Conservation (phyloP, 2,113 vertebrate genomes). For the Salminus brasiliensis region DNA sequence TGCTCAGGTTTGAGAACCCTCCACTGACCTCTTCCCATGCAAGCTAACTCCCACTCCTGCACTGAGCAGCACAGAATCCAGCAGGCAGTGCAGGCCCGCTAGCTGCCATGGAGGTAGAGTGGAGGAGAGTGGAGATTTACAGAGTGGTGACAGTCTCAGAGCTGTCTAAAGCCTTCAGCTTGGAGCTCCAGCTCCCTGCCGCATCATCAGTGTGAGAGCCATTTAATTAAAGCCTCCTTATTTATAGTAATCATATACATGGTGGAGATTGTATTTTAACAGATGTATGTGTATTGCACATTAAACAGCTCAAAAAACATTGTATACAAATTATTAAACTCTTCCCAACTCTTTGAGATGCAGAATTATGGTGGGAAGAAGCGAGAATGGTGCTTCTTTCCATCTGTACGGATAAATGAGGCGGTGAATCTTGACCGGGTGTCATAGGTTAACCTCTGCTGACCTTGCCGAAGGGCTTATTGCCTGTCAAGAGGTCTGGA, state of each 20-base stretch:
- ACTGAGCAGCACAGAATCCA: conserved; percentile 4
- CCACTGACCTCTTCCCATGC: conserved; percentile 47
- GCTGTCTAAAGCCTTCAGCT: conserved; percentile 36
- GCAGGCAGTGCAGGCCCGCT: conserved; percentile 8
- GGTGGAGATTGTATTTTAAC: conserved; percentile 26
- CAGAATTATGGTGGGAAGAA: conserved; percentile 16
- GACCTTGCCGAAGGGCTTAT: conserved; percentile 40
- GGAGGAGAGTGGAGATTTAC: conserved; percentile 39
- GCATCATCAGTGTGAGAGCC: conserved; percentile 26
- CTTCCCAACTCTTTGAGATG: neutral
- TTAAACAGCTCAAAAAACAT: neutral
- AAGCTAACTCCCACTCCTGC: conserved; percentile 42
- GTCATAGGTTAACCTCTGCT: conserved; percentile 60
- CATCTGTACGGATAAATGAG: conserved; percentile 44
- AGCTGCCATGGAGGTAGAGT: conserved; percentile 21
- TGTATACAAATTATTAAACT: conserved; percentile 17
- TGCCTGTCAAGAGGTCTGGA: conserved; percentile 60
- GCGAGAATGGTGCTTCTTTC: conserved; percentile 40
- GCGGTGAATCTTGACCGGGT: conserved; percentile 56
- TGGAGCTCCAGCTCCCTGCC: conserved; percentile 37
- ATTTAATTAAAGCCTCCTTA: conserved; percentile 45
- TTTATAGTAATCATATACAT: conserved; percentile 46
- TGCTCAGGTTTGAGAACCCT: conserved; percentile 53
- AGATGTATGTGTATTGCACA: neutral
- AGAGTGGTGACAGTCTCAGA: conserved; percentile 45